Evolutionary conservation across 1,140 invertebrate species (phyloP), one percentile per base, ranked within the genome.

Genomic region (Vanessa atalanta): DNA sequence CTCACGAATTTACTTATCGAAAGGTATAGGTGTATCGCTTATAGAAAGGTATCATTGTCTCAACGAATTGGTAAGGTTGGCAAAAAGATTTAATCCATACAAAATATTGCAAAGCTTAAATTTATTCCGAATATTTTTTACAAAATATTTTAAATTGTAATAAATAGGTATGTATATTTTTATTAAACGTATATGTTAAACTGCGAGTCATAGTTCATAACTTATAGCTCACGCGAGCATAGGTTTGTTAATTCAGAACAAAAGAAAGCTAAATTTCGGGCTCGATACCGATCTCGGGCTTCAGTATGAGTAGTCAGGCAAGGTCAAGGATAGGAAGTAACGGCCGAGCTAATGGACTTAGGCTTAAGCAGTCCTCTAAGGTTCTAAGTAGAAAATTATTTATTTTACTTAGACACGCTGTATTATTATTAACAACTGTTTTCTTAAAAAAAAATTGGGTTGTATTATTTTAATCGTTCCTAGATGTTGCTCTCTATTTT

Each of bases 261-360:
- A 74, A 69, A 64, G 72, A 78, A 75, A 73, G n/a, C 73, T 65
- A 70, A 73, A 71, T 72, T 73, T 73, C 31, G 70, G 66, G 47
- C 67, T 31, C 68, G 65, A 79, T 76, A 75, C 53, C 31, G 73
- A 83, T 81, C 77, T 73, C 64, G 26, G 7, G 60, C 73, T 70
- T 70, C 57, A 68, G 68, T 69, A 53, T 50, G 68, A 63, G 14
- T 14, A 50, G 66, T 72, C 51, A 71, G 68, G 70, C 78, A 79
- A 84, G 79, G 79, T 73, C 78, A 69, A 72, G 68, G 74, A 63
- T 57, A 77, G 79, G 74, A 77, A 74, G 70, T 82, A 72, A 72
- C 77, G 79, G 77, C 74, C 65, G 20, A 57, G 47, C 51, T 83
- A 82, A 80, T 76, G 66, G 72, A 65, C 76, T 71, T 64, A 70